Conservation (phyloP, 2,797 vertebrate genomes). For the Nannoperca obscura region DNA sequence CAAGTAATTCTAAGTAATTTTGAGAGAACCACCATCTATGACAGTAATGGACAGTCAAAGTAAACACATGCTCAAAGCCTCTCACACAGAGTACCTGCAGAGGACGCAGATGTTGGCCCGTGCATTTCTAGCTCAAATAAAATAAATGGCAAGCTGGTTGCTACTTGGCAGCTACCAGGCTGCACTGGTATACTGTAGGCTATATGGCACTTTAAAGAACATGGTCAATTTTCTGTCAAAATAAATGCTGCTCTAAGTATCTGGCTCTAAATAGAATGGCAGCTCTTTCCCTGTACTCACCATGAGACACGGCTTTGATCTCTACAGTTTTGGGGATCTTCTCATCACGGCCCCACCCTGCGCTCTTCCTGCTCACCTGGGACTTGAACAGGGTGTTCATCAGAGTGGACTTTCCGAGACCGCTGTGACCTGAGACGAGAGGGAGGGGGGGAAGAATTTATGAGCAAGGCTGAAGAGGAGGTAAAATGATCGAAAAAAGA, state of each 20-base stretch:
- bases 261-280: slow-evolving; percentile 13
- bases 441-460: neutral
- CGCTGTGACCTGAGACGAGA: slow-evolving; percentile 89
- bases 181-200: slow-evolving; percentile 26
- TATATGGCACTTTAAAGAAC: slow-evolving; percentile 19
- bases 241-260: slow-evolving; percentile 38
- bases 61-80: slow-evolving; percentile 10
- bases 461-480: slow-evolving; percentile 22
- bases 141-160: slow-evolving; percentile 22
- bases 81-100: slow-evolving; percentile 16
- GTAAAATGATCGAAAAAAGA: neutral
- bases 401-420: slow-evolving; percentile 95
- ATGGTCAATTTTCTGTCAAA: slow-evolving; percentile 30
- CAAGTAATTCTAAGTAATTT: neutral
- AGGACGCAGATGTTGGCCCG: slow-evolving; percentile 1
- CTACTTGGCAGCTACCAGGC: slow-evolving; percentile 25
- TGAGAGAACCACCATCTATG: neutral
- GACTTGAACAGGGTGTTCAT: slow-evolving; percentile 98
- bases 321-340: slow-evolving; percentile 98
- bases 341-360: slow-evolving; percentile 94
- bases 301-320: slow-evolving; percentile 95
- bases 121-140: neutral
- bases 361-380: slow-evolving; percentile 95
- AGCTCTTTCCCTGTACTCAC: slow-evolving; percentile 84
- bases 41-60: neutral